Evolutionary conservation across 2,113 vertebrate genomes (phyloP).

Genomic region (Pitta sordida): DNA sequence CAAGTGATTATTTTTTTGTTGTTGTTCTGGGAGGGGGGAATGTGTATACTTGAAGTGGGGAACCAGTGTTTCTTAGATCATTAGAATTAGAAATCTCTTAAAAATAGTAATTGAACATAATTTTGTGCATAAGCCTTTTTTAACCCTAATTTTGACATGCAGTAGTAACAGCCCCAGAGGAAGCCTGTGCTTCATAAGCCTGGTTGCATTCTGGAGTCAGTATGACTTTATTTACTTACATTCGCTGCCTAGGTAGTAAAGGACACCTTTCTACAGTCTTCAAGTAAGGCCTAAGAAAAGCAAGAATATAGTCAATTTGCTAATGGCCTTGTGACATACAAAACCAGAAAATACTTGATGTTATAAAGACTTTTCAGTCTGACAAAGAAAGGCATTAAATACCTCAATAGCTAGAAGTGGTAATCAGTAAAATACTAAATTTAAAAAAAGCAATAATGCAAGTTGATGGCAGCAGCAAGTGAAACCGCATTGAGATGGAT

Average conservation of each 20-base stretch:
- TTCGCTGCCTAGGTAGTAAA: neutral
- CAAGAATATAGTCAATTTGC: neutral
- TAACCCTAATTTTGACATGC: neutral
- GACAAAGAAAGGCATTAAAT: neutral
- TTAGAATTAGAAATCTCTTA: neutral
- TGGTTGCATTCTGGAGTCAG: neutral
- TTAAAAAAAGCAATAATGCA: neutral
- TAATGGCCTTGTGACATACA: neutral
- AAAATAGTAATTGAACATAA: neutral
- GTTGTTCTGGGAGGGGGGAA: neutral
- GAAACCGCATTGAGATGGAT: neutral
- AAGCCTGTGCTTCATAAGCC: neutral
- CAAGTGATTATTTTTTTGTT: neutral
- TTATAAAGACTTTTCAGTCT: neutral
- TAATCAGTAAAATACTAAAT: neutral
- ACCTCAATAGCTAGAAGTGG: neutral
- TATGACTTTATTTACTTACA: neutral
- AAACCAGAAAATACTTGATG: neutral
- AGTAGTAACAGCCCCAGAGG: neutral
- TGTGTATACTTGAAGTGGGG: too few species aligned
- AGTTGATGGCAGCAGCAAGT: neutral
- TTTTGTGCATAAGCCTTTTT: neutral
- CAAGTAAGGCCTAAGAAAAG: neutral
- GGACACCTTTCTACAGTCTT: neutral
- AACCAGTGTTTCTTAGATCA: neutral